Evolutionary conservation across 2,888 invertebrate species (phyloP), one percentile per base, ranked within the genome.

Genomic region (Achlya flavicornis): DNA sequence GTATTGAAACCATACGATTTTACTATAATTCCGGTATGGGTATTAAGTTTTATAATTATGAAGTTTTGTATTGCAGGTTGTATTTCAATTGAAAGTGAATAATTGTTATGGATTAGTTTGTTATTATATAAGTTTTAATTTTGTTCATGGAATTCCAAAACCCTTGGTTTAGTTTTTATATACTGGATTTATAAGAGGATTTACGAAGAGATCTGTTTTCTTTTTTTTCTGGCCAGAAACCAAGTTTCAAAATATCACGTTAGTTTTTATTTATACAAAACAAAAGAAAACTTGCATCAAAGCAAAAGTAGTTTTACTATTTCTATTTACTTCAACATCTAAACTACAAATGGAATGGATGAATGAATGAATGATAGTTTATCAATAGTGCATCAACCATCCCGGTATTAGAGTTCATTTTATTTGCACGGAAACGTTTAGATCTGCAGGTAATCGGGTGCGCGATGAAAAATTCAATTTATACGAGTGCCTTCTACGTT

Each of bases 381-480:
- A 41, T 16, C 41, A 41, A 26, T 19, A 59, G 7, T 59, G 16
- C 16, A 59, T 59, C 60, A 33, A 19, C 53, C 53, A 41, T 41
- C 3, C 32, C 33, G 41, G 26, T 16, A 60, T 41, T 60, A 60
- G 19, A 38, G 41, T 59, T 59, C 59, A 33, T 61, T 57, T 48
- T 41, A 57, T 53, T 63, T 60, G 60, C 59, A 61, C 53, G 63
- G 66, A 63, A 67, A 26, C 65, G 63, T 65, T 66, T 64, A 69
- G 68, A 66, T 70, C 65, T 61, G 41, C 67, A 16, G 71, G 74
- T 76, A 77, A 78, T 78, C 72, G 70, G 62, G 66, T 58, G 61
- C 61, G 67, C 67, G 69, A 71, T 78, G 81, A 78, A 81, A 84
- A 79, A 83, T 78, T 74, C 80, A 83, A 84, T 84, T 79, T 83